Evolutionary conservation across 2,797 vertebrate species (phyloP).

Genomic region (Clarias fuscus): DNA sequence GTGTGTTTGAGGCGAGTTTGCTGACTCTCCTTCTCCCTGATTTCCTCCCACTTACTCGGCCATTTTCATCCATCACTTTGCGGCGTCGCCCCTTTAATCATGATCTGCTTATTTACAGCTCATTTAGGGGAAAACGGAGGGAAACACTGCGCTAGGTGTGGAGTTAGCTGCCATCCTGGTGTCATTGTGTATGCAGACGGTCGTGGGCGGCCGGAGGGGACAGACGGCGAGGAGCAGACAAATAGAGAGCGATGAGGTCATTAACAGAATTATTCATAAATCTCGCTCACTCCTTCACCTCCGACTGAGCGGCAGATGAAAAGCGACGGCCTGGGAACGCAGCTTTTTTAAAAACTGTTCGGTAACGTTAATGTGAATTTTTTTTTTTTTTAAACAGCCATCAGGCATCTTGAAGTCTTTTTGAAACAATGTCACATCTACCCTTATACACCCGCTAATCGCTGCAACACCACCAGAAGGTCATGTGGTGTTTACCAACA

Average conservation of each 20-base stretch:
- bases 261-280: constrained; percentile 61
- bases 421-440: neutral
- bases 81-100: constrained; percentile 47
- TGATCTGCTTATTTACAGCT: constrained; percentile 54
- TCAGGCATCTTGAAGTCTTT: neutral
- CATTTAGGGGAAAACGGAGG: constrained; percentile 32
- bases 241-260: constrained; percentile 27
- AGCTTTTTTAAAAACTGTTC: neutral
- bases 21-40: constrained; percentile 1
- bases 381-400: neutral
- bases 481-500: constrained; percentile 18
- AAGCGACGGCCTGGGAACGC: neutral
- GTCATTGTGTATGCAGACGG: constrained; percentile 17
- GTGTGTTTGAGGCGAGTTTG: neutral
- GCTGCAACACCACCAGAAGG: neutral
- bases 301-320: constrained; percentile 47
- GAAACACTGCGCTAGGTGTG: neutral
- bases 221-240: constrained; percentile 9
- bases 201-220: constrained; percentile 22
- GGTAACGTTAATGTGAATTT: neutral
- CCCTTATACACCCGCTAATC: neutral
- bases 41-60: neutral
- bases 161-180: neutral
- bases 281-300: constrained; percentile 55
- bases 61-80: constrained; percentile 35